These are phyloP conservation scores for Cryptoblepharus egeriae DNA, from an alignment of 2,797 vertebrate species.

Conservation along the genomic window DNA sequence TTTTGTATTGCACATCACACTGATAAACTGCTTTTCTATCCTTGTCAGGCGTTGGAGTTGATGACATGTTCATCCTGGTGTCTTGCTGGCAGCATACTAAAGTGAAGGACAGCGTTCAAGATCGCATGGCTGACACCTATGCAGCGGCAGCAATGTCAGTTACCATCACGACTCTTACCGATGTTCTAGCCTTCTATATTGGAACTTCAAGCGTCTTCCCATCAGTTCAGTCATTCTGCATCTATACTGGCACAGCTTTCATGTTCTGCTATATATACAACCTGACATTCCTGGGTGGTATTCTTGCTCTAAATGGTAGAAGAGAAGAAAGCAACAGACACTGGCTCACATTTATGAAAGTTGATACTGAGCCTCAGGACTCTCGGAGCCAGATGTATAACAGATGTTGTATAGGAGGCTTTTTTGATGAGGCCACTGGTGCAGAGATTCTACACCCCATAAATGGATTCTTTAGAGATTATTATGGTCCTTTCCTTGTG, in stretches of 20 bases:
- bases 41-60: conserved; percentile 80
- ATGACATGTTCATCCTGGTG: conserved; percentile 87
- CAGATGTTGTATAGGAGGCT: conserved; percentile 74
- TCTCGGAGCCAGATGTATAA: conserved; percentile 53
- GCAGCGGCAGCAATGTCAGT: conserved; percentile 80
- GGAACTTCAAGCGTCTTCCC: conserved; percentile 79
- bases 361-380: conserved; percentile 30
- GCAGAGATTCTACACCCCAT: conserved; percentile 66
- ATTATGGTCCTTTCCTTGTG: conserved; percentile 80
- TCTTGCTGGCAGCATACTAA: conserved; percentile 84
- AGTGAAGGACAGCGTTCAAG: conserved; percentile 64
- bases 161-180: conserved; percentile 82
- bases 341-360: conserved; percentile 70
- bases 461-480: conserved; percentile 75
- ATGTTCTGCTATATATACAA: conserved; percentile 74
- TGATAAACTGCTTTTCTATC: neutral
- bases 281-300: conserved; percentile 71
- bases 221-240: conserved; percentile 81
- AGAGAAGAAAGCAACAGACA: conserved; percentile 73
- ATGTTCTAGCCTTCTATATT: conserved; percentile 81
- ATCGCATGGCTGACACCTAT: conserved; percentile 78
- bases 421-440: conserved; percentile 40
- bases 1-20: neutral
- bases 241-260: conserved; percentile 80
- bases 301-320: conserved; percentile 74